A percentile compares a stretch with the other conserved stretches of the same genome.
These are phyloP conservation scores for Sciaenops ocellatus DNA, from an alignment of 2,797 vertebrate species.

Conservation along the genomic window DNA sequence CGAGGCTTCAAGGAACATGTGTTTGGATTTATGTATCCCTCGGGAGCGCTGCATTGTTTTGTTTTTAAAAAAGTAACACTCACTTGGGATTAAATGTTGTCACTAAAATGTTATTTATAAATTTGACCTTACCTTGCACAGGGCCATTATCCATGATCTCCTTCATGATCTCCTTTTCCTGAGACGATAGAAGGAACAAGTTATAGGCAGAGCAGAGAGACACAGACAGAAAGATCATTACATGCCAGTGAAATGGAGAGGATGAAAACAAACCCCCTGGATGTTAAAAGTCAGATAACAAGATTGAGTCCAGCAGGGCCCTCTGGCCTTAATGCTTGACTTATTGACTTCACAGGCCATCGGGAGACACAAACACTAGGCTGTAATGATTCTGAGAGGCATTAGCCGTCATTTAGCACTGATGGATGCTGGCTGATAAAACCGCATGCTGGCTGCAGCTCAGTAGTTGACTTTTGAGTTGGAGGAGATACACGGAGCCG, in stretches of 20 bases:
- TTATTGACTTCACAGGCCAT: slow-evolving; percentile 74
- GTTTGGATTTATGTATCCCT: slow-evolving; percentile 27
- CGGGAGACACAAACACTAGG: slow-evolving; percentile 58
- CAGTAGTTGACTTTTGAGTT: slow-evolving; percentile 19
- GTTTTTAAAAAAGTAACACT: not conserved
- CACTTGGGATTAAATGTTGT: slow-evolving; percentile 21
- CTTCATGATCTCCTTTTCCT: slow-evolving; percentile 99
- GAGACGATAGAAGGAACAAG: slow-evolving; percentile 29
- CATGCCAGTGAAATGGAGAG: slow-evolving; percentile 59
- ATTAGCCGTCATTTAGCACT: slow-evolving; percentile 62
- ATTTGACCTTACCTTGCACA: slow-evolving; percentile 90
- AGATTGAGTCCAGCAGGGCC: slow-evolving; percentile 58
- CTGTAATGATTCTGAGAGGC: slow-evolving; percentile 66
- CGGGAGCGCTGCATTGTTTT: not conserved
- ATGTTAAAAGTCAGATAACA: slow-evolving; percentile 69
- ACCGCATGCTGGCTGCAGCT: slow-evolving; percentile 56
- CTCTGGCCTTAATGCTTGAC: slow-evolving; percentile 61
- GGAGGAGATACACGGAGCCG: slow-evolving; percentile 13
- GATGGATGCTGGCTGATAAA: slow-evolving; percentile 62
- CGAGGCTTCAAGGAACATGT: slow-evolving; percentile 15
- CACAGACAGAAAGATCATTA: slow-evolving; percentile 52
- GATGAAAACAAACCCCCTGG: slow-evolving; percentile 60
- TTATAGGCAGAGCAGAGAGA: slow-evolving; percentile 39
- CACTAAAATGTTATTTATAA: not conserved
- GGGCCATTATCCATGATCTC: slow-evolving; percentile 97